Evolutionary conservation across 1,140 invertebrate species (phyloP).

Genomic region (Brachionus manjavacas): DNA sequence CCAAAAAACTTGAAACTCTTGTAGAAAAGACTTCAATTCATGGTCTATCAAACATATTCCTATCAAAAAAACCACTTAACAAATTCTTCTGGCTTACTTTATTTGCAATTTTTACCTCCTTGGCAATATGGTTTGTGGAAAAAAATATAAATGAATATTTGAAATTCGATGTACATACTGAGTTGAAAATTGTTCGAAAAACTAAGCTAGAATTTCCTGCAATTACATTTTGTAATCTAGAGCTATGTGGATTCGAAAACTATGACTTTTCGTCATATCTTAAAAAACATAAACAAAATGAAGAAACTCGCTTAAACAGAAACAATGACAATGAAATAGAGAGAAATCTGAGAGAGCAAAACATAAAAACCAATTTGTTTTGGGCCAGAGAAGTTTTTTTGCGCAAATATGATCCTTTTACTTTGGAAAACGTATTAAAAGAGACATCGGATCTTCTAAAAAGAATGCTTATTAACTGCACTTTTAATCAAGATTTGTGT

Average conservation of each 20-base stretch:
- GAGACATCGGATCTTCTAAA: neutral
- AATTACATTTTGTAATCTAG: constrained; percentile 22
- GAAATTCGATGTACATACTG: constrained; percentile 6
- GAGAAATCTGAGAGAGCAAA: neutral
- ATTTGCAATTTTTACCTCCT: neutral
- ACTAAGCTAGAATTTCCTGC: constrained; percentile 22
- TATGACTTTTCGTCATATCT: constrained; percentile 17
- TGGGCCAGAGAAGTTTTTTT: constrained; percentile 22
- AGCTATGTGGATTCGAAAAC: neutral
- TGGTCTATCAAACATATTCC: neutral
- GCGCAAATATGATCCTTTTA: neutral
- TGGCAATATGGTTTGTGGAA: neutral
- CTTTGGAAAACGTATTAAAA: neutral
- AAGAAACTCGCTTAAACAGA: neutral
- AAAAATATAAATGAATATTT: neutral
- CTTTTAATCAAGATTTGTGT: neutral
- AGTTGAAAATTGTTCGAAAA: neutral
- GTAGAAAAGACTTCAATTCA: neutral
- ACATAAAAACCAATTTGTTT: constrained; percentile 7
- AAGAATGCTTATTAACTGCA: neutral
- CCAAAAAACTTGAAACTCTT: neutral
- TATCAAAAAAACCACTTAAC: neutral
- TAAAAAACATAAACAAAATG: neutral
- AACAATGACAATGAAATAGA: neutral
- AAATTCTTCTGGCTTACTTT: neutral